A percentile compares a stretch with the other conserved stretches of the same genome.
Conservation (phyloP, 2,113 vertebrate genomes). For the Stegostoma tigrinum region DNA sequence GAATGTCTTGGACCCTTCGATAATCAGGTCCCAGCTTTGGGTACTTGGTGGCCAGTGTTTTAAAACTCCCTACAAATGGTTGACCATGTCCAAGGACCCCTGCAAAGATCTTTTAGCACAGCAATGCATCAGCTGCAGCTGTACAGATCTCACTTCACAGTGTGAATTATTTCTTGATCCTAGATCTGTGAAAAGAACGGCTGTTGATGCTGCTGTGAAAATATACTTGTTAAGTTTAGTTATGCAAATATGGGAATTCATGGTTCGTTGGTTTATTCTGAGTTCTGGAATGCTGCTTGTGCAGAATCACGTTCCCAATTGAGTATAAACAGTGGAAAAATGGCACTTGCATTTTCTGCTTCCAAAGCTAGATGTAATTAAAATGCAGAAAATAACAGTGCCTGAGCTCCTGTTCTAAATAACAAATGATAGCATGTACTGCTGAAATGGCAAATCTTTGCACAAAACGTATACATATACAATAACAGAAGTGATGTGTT, state of each 20-base stretch:
- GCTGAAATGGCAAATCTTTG: not conserved
- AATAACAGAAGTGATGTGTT: not conserved
- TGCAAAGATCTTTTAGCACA: not conserved
- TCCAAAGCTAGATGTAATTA: not conserved
- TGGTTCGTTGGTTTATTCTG: not conserved
- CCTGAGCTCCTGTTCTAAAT: not conserved
- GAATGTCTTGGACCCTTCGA: too few relatives aligned
- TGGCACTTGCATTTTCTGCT: not conserved
- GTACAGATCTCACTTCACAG: not conserved
- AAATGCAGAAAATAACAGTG: not conserved
- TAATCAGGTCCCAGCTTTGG: too few relatives aligned
- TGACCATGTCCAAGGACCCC: not conserved
- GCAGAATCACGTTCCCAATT: not conserved
- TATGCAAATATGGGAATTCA: not conserved
- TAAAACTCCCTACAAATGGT: not conserved
- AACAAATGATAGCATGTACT: not conserved
- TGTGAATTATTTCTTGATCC: not conserved
- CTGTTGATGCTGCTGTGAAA: not conserved
- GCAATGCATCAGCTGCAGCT: not conserved
- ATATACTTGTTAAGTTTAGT: not conserved
- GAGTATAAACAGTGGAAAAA: not conserved
- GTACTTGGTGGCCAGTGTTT: too few relatives aligned
- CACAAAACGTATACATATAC: not conserved
- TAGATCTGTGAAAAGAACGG: not conserved
- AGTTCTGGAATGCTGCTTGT: not conserved